These are phyloP conservation scores for Celastrina argiolus DNA, from an alignment of 2,888 invertebrate species.

Conservation along the genomic window DNA sequence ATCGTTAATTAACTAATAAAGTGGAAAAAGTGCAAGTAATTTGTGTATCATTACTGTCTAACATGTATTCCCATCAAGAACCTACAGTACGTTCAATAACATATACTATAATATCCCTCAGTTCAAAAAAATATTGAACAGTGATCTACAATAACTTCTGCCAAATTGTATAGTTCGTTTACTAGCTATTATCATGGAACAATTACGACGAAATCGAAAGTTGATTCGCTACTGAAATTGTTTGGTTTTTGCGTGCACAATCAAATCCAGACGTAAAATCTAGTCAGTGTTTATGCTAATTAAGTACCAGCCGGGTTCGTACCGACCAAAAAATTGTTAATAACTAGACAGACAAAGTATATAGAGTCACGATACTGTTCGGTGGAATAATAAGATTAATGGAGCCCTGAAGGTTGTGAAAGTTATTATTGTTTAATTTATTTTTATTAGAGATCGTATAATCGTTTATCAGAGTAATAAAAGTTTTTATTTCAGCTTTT, in stretches of 20 bases:
- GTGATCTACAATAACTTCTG: background rate
- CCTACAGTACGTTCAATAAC: too few relatives aligned
- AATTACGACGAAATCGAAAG: background rate
- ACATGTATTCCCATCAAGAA: too few relatives aligned
- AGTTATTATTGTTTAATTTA: background rate
- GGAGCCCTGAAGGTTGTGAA: background rate
- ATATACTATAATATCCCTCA: background rate
- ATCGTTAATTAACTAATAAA: too few relatives aligned
- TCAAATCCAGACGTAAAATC: background rate
- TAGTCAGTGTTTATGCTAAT: background rate
- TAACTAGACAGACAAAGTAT: background rate
- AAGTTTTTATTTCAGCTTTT: too few relatives aligned
- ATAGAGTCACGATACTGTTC: background rate
- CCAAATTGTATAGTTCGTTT: background rate
- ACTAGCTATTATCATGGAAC: background rate
- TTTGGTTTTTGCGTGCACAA: background rate
- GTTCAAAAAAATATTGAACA: background rate
- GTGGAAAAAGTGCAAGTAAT: too few relatives aligned
- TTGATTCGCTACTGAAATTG: background rate
- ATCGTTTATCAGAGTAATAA: background rate
- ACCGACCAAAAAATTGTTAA: background rate
- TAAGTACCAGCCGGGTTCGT: background rate
- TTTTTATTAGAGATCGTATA: background rate
- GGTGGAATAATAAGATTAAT: background rate
- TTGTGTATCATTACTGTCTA: too few relatives aligned